Conservation (phyloP, 2,113 vertebrate genomes). For the Phylloscopus whistleri region DNA sequence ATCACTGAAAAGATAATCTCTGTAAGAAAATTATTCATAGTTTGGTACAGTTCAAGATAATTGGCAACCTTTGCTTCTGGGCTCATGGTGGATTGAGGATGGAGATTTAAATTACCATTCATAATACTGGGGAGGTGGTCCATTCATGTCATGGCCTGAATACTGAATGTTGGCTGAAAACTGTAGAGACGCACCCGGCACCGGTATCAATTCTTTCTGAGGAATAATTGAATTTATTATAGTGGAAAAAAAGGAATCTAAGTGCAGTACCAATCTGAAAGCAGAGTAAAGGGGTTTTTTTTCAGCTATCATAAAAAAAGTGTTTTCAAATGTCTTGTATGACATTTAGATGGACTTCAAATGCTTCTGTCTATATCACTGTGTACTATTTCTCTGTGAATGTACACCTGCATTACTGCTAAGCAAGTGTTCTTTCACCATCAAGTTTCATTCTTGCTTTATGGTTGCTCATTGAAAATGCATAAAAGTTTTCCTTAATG, state of each 20-base stretch:
- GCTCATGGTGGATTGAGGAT: background rate
- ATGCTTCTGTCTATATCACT: background rate
- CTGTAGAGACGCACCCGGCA: background rate
- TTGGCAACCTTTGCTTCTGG: background rate
- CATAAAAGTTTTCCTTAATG: slow-evolving; percentile 15
- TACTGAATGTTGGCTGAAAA: slow-evolving; percentile 29
- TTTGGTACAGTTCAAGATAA: background rate
- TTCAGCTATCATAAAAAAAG: background rate
- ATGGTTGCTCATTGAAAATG: slow-evolving; percentile 25
- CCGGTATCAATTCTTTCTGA: background rate
- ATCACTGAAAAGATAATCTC: background rate
- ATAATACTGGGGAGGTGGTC: background rate
- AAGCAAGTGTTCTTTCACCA: slow-evolving; percentile 24
- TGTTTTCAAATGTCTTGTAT: background rate
- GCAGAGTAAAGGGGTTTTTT: background rate
- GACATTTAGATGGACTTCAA: background rate
- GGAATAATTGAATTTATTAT: background rate
- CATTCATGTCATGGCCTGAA: background rate
- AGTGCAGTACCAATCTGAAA: background rate
- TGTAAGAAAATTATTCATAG: background rate
- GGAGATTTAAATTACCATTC: background rate
- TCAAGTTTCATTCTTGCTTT: slow-evolving; percentile 16
- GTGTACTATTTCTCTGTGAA: background rate
- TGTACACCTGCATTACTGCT: background rate
- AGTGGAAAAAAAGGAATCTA: background rate